Evolutionary conservation across 1,140 invertebrate species (phyloP), one percentile per base, ranked within the genome.

Genomic region (Trichonephila inaurata): DNA sequence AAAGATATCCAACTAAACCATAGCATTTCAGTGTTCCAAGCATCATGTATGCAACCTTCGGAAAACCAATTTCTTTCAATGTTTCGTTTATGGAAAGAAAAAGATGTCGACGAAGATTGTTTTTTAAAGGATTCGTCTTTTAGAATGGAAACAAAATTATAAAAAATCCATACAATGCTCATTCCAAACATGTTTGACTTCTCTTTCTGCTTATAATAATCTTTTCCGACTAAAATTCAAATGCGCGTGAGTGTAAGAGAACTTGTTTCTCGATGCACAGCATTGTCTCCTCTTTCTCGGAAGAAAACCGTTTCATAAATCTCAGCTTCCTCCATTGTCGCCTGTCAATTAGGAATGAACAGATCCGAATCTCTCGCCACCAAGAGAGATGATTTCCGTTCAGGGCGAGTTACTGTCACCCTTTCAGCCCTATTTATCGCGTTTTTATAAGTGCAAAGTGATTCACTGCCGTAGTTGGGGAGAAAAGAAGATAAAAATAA

Each of bases 341-440:
- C 72, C 72, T 77, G 72, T 77, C 72, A 77, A 77, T 77, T 77
- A 77, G 72, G 28, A 33, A 77, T 77, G 33, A 40, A 40, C 40
- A 33, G 40, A 69, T 4, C 72, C 18, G 7, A 24, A 1, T 12
- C 24, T 24, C n/a, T n/a, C 64, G 19, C 16, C 14, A 77, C 16
- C 33, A 40, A 77, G 72, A 77, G 33, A 6, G 72, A 77, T 77
- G 69, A 77, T 77, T 77, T 77, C 69, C 69, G 69, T 40, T 33
- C 72, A 33, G 33, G 33, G 33, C 33, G 69, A 72, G 69, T 72
- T 72, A 33, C n/a, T 72, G 24, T 24, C 69, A 28, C 69, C 24
- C 24, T 72, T 72, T 72, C 69, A 14, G 24, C 16, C 16, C 10
- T 18, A 33, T 77, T 77, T 77, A 77, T 77, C 72, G 72, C 72